Evolutionary conservation across 2,797 vertebrate genomes (phyloP), one percentile per base, ranked within the genome.

Genomic region (Streptopelia turtur): DNA sequence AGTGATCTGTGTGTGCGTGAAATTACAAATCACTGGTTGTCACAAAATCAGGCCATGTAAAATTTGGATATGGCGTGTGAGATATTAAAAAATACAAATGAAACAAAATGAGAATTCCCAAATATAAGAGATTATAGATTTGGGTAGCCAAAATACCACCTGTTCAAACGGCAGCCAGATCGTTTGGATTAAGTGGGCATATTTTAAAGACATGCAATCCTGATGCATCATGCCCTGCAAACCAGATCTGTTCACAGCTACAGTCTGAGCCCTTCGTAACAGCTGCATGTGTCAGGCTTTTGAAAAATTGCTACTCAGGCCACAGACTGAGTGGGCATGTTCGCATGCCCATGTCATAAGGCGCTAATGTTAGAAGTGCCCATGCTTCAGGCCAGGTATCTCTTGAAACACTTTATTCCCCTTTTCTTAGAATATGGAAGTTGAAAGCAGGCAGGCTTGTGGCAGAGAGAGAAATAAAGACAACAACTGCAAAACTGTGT

Each of bases 401-500:
- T 72, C 71, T 52, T 50, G 50, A 53, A 87, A 82, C 20, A 33
- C 11, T 66, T 88, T n/a, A 33, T 61, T 87, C 69, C 35, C 47
- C 45, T 90, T 65, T 57, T 87, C 53, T 70, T 87, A 82, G 78
- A 95, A 63, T 53, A 70, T 6, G 35, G 82, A 83, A 39, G 31
- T 85, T 72, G 83, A 79, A 92, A 95, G 80, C 85, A 95, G 87
- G 76, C 66, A 96, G 70, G 87, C 65, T 95, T 86, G 76, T 60
- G 91, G 93, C 87, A 97, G 89, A 91, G 96, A 94, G 63, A 94
- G 90, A 96, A 93, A 97, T 96, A 97, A 94, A 96, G 94, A 97
- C 95, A 95, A 94, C 94, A 96, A 95, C 91, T 97, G 97, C 96
- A 98, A 99, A 98, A 97, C 96, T 94, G 88, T 96, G 94, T 98